Evolutionary conservation across 2,888 invertebrate species (phyloP), one percentile per base, ranked within the genome.

Genomic region (Spodoptera picta): DNA sequence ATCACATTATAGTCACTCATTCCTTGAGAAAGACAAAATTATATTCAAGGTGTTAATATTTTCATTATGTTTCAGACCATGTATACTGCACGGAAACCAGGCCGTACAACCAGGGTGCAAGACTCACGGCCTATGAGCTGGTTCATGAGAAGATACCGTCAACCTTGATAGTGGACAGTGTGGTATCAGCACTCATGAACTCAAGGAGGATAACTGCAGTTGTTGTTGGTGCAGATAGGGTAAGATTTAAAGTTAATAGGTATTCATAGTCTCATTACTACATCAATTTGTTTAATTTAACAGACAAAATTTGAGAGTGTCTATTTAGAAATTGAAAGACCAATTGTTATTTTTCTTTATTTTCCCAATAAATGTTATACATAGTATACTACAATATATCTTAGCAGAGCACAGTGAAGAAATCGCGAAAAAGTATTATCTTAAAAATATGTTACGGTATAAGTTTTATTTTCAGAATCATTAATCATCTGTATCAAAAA

Each of bases 51-150:
- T 10, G 49, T 50, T 11, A 31, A 36, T n/a, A 12, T 46, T 11
- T 47, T 23, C 2, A 47, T 12, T 3, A 41, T 53, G 14, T 92
- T 90, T 48, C 95, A 96, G 97, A 98, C 79, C 97, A 97, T 84
- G 98, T 97, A 2, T 99, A 98, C 92, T 99, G 98, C 88, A 99
- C 99, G 3, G 99, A 99, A 94, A 99, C 99, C 0, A 96, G 99
- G 72, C 99, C 99, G 0, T 99, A 99, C 91, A 99, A 99, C 90
- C 99, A 99, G 92, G 99, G 99, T 3, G 97, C 99, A 0, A 96
- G 99, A 67, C 95, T 99, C 48, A 99, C 99, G 0, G 99, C 99
- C 0, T 99, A 98, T 83, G 99, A 99, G 94, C 91, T 99, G 78
- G 97, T 98, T 3, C 97, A 98, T 80, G 98, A 98, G 82, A 97